Base-by-base conservation (phyloP, 1,140 invertebrate genomes). In the Aleiodes sp. region DNA sequence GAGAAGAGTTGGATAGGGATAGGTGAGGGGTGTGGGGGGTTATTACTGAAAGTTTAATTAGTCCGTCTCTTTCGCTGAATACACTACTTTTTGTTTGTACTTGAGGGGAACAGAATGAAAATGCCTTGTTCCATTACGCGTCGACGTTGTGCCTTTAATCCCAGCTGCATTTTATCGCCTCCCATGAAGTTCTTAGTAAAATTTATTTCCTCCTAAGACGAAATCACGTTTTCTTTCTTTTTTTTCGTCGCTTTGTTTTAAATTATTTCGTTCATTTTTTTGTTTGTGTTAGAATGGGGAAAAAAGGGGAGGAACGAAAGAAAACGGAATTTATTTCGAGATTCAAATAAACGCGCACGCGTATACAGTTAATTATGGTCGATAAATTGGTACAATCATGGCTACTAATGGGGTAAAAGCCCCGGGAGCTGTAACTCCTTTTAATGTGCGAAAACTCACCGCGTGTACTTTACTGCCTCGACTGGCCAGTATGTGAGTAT, bases 401-500 rank as follows among this genome's bases (percentile, higher is more conserved):
- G 65, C 65, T 19, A 31, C 56, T 68, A 68, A 68, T 68, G 65
- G 65, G 63, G 62, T 43, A 68, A 59, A 57, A 57, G 21, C 46
- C 33, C 52, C 33, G 65, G 31, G 24, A 57, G 65, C 52, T 59
- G 52, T 68, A 68, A 68, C 65, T 68, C 52, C 56, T 33, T 56
- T 68, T 68, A 68, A 68, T 68, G 52, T 56, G 65, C 52, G 65
- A 68, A 60, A 68, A 57, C 35, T 57, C 65, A 37, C 52, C 65
- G 52, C 29, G 56, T 68, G 46, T 68, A 63, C 28, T 62, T 61
- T 52, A 26, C 24, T 63, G 33, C 31, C 31, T 24, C 71, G 70
- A 69, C 67, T 71, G 62, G 14, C 21, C 73, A 65, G 29, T 64
- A 19, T 70, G 68, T 65, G 46, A 65, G 65, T 75, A 70, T 70